A percentile compares a stretch with the other conserved stretches of the same genome.
phyloP scores from a whole-genome alignment of 2,113 vertebrate species.

The Psephotus haematonotus region DNA sequence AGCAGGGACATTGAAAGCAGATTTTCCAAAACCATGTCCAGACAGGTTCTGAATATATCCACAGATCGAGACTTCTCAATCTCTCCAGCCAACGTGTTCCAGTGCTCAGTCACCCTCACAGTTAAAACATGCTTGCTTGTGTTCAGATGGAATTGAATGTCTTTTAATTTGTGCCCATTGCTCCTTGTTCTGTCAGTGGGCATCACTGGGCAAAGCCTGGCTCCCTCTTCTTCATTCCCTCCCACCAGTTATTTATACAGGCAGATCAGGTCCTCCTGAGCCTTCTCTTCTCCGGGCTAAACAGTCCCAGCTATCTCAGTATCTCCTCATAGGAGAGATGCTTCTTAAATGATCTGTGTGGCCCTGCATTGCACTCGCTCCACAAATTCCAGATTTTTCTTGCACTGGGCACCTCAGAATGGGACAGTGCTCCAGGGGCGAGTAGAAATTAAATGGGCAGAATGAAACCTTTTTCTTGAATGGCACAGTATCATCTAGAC shows the following conservation, averaged over 20 bases:
- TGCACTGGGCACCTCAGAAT: not conserved
- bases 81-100: not conserved
- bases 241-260: not conserved
- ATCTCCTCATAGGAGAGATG: not conserved
- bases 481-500: not conserved
- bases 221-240: not conserved
- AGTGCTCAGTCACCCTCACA: not conserved
- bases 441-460: not conserved
- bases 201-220: not conserved
- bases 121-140: not conserved
- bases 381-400: not conserved
- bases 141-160: not conserved
- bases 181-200: not conserved
- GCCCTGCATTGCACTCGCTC: rapidly evolving
- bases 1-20: not conserved
- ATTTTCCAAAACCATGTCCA: not conserved
- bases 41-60: not conserved
- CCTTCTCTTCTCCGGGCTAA: not conserved
- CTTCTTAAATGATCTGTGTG: not conserved
- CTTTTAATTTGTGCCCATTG: not conserved
- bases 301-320: not conserved
- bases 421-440: not conserved
- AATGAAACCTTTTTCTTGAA: not conserved
- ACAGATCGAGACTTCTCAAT: not conserved
- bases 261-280: not conserved